These are phyloP conservation scores for Eulithis testata DNA, from an alignment of 2,888 invertebrate genomes.

Conservation along the genomic window DNA sequence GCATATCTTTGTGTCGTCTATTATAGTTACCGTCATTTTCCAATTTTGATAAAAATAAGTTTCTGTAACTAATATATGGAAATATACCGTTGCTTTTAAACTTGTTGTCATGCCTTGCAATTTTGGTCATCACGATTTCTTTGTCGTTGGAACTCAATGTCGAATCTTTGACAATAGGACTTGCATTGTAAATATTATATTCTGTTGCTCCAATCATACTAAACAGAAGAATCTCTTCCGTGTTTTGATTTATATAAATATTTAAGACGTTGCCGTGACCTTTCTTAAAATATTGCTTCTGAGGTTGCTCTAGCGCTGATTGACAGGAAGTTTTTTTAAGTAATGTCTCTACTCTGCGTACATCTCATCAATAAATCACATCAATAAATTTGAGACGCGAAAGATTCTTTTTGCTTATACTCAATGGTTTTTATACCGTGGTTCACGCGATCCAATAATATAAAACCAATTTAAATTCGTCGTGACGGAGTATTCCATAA, in stretches of 20 bases:
- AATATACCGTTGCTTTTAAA: too few relatives aligned
- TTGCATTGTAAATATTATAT: slow-evolving; percentile 15
- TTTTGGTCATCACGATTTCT: slow-evolving; percentile 18
- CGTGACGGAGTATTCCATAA: slow-evolving; percentile 15
- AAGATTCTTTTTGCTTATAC: too few relatives aligned
- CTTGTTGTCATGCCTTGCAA: not conserved
- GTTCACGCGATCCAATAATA: not conserved
- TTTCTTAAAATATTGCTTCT: slow-evolving; percentile 19
- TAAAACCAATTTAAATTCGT: slow-evolving; percentile 17
- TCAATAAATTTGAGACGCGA: too few relatives aligned
- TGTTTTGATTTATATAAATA: slow-evolving; percentile 31
- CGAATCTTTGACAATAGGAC: slow-evolving; percentile 13
- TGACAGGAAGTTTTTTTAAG: slow-evolving; percentile 2
- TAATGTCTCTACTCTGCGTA: too few relatives aligned
- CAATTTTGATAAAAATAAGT: too few relatives aligned
- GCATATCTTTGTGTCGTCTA: too few relatives aligned
- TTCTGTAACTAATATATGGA: not conserved
- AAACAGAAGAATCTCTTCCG: slow-evolving; percentile 25
- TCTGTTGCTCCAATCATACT: slow-evolving; percentile 13
- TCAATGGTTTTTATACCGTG: not conserved
- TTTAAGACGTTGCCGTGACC: slow-evolving; percentile 33
- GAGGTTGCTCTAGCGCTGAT: slow-evolving; percentile 32
- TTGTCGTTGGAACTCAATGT: slow-evolving; percentile 17
- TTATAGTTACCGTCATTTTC: too few relatives aligned
- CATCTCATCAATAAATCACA: too few relatives aligned